Evolutionary conservation across 2,797 vertebrate genomes (phyloP).

Genomic region (Coregonus ussuriensis): DNA sequence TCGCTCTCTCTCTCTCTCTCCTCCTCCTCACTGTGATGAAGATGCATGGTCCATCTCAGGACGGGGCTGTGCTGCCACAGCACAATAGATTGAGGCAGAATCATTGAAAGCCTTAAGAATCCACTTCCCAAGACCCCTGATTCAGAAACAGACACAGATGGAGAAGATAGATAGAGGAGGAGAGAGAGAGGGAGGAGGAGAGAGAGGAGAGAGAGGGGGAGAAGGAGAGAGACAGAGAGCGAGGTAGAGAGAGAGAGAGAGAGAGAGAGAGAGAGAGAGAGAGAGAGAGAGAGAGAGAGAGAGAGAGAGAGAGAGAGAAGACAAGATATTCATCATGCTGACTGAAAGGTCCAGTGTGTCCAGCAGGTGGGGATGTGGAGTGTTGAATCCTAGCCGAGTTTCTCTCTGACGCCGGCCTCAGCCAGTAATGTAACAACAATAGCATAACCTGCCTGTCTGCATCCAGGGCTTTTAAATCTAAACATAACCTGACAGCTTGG

Average conservation of each 20-base stretch:
- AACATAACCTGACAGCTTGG: slow-evolving; percentile 51
- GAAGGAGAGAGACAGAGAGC: slow-evolving; percentile 4
- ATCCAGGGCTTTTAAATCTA: slow-evolving; percentile 53
- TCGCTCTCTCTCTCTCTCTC: slow-evolving; percentile 6
- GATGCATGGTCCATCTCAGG: slow-evolving; percentile 35
- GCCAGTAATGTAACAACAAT: slow-evolving; percentile 44
- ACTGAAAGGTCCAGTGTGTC: slow-evolving; percentile 37
- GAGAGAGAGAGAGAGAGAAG: slow-evolving; percentile 4
- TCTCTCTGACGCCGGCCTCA: slow-evolving; percentile 41
- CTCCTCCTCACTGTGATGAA: slow-evolving; percentile 24
- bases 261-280: slow-evolving; percentile 12
- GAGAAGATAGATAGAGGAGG: slow-evolving; percentile 28
- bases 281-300: slow-evolving; percentile 47
- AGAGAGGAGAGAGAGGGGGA: slow-evolving; percentile 27
- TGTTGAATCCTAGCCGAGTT: slow-evolving; percentile 44
- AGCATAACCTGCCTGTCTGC: slow-evolving; percentile 37
- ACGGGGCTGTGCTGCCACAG: slow-evolving; percentile 34
- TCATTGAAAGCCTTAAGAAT: slow-evolving; percentile 39
- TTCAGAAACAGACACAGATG: slow-evolving; percentile 43
- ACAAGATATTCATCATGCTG: slow-evolving; percentile 57
- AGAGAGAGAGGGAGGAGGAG: not conserved
- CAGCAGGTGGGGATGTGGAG: slow-evolving; percentile 79
- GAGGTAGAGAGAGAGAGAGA: not conserved
- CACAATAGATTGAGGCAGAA: slow-evolving; percentile 35
- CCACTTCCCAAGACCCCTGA: slow-evolving; percentile 31